Evolutionary conservation across 2,888 invertebrate species (phyloP), one percentile per base, ranked within the genome.

Genomic region (Periphyllus acericola): DNA sequence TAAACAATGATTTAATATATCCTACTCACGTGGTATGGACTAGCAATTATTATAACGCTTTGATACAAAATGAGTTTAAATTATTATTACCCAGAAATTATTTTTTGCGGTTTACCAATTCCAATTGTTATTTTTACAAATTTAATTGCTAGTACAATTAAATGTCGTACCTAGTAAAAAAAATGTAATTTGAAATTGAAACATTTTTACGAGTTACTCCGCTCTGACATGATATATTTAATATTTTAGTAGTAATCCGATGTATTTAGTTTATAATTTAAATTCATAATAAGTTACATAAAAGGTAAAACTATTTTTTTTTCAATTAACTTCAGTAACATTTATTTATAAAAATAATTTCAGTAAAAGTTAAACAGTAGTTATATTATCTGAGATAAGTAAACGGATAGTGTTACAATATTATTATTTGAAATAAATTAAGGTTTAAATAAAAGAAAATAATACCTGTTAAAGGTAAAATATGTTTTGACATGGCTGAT

Each of bases 1-100:
- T 80, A n/a, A 80, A 40, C 80, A 29, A 29, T 80, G 21, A 66
- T 36, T 66, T 25, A 34, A 52, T 32, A 21, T 79, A n/a, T n/a
- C n/a, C 78, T 55, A 34, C 36, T 66, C 29, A 66, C 60, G 0
- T n/a, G n/a, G n/a, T 40, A 21, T 25, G 11, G 1, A 36, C 11
- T 25, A 74, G 25, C 25, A 74, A 74, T 40, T 36, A 74, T 36
- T 40, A 36, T 25, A 36, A 72, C 17, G 11, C 34, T 34, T 17
- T 71, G 14, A 32, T 1, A 14, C 46, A 14, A 11, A n/a, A n/a
- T n/a, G 11, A 36, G 36, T 74, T 25, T 0, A 74, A 74, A 74
- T 36, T 36, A 40, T 36, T 36, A 40, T 74, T 74, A 36, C 40
- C 25, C 36, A 36, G 21, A 19, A 32, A 66, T 29, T 1, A 68